A percentile compares a stretch with the other conserved stretches of the same genome.
Conservation (phyloP, 2,888 invertebrate genomes). For the Himalopsyche tibetana region DNA sequence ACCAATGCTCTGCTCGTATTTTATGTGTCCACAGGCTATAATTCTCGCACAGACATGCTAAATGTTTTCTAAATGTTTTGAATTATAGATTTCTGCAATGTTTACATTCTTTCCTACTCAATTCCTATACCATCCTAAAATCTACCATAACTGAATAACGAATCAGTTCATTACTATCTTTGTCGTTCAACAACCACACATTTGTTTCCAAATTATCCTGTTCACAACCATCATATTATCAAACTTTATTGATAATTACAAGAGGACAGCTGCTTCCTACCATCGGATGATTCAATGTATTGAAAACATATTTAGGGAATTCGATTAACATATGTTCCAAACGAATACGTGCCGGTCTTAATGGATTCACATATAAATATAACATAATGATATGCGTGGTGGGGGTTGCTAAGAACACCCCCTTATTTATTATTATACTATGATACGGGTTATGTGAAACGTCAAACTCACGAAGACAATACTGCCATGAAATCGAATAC, state of each 20-base stretch:
- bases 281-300: neutral
- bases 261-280: neutral
- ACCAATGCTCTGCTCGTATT: too few species aligned
- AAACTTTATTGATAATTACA: neutral
- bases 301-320: neutral
- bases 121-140: too few species aligned
- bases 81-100: too few species aligned
- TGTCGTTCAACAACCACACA: too few species aligned
- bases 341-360: conserved; percentile 1
- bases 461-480: too few species aligned
- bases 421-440: neutral
- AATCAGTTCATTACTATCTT: too few species aligned
- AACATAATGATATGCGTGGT: neutral
- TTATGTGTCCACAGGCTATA: too few species aligned
- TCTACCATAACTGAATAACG: too few species aligned
- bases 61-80: too few species aligned
- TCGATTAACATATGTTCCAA: neutral
- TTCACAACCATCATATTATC: neutral
- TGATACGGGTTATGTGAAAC: neutral
- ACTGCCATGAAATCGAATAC: too few species aligned
- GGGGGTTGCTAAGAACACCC: neutral
- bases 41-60: too few species aligned
- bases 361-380: neutral
- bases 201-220: neutral
- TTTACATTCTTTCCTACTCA: too few species aligned